Conservation (phyloP, 2,113 vertebrate species). For the Sturnira hondurensis region DNA sequence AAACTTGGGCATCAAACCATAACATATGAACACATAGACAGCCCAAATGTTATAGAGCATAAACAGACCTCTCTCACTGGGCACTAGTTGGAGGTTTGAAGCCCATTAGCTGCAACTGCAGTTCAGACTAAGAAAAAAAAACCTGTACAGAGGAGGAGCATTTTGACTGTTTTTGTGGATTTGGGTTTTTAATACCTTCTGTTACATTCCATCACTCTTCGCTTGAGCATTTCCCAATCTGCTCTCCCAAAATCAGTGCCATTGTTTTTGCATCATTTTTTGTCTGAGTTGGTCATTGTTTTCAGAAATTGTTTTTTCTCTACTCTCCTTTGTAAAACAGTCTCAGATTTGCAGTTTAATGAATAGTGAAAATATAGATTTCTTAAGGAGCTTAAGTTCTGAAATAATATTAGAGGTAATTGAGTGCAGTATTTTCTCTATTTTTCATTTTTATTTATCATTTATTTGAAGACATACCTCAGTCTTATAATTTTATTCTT, state of each 20-base stretch:
- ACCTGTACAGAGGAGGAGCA: neutral
- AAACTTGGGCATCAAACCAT: neutral
- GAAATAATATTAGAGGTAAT: neutral
- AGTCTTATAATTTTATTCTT: neutral
- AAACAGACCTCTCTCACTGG: neutral
- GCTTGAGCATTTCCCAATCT: constrained; percentile 13
- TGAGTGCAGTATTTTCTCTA: neutral
- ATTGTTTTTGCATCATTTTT: neutral
- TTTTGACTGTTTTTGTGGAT: constrained; percentile 25
- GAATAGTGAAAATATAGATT: neutral
- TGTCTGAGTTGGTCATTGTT: neutral
- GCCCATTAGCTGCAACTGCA: neutral
- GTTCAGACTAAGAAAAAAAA: neutral
- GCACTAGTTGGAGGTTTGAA: neutral
- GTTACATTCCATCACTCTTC: neutral
- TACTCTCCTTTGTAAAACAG: neutral
- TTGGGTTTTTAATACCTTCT: neutral
- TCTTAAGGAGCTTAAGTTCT: neutral
- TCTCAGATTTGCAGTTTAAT: neutral
- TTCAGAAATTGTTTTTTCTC: neutral
- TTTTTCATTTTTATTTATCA: neutral
- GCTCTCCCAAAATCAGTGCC: neutral
- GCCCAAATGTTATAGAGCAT: constrained; percentile 8
- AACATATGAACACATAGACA: constrained; percentile 6
- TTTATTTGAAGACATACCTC: neutral